These are phyloP conservation scores for Pelecanus crispus DNA, from an alignment of 2,113 vertebrate genomes.

Conservation along the genomic window DNA sequence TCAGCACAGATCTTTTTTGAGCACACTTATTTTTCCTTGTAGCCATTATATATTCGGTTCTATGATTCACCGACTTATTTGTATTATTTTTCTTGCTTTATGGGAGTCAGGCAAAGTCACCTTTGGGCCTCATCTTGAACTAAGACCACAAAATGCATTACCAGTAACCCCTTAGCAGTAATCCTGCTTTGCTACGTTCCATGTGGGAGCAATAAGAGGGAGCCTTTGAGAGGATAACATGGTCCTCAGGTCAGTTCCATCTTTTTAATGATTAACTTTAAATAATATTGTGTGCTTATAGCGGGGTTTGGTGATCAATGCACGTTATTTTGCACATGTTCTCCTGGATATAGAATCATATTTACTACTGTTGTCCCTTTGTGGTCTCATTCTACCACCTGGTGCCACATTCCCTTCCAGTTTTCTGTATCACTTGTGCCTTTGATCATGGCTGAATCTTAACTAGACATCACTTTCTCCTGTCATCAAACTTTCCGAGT, in stretches of 20 bases:
- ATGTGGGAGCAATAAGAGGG: background rate
- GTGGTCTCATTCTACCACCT: background rate
- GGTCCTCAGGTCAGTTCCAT: background rate
- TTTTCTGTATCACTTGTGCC: background rate
- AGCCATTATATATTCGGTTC: background rate
- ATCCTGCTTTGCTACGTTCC: background rate
- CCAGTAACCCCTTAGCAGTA: background rate
- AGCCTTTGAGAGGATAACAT: conserved; percentile 11
- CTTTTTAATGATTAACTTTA: background rate
- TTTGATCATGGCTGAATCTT: conserved; percentile 46
- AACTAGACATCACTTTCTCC: background rate
- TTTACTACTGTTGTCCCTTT: background rate
- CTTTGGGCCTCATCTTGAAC: background rate
- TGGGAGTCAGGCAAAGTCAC: background rate
- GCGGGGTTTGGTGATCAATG: background rate
- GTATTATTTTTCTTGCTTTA: background rate
- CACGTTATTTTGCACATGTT: background rate
- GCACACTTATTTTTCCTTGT: conserved; percentile 19
- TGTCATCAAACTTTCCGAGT: background rate
- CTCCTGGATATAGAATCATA: background rate
- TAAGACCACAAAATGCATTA: background rate
- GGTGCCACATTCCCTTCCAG: background rate
- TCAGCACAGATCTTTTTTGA: conserved; percentile 42
- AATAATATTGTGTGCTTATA: background rate
- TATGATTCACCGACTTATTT: conserved; percentile 17